phyloP scores from a whole-genome alignment of 2,888 invertebrate genomes.

The Chloroclysta siterata region DNA sequence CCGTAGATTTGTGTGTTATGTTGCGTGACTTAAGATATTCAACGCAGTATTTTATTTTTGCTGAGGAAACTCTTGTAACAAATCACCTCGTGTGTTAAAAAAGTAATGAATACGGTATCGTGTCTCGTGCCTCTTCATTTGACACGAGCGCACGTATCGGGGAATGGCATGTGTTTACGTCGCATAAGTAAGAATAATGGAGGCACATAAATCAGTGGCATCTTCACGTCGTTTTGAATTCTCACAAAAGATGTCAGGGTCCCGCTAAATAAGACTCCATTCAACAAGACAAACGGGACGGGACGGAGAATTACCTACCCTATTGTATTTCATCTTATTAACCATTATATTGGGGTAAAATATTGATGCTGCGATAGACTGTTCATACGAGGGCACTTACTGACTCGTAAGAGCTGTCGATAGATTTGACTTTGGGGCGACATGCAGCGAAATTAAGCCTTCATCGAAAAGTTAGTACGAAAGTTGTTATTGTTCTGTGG shows the following conservation, averaged over 20 bases:
- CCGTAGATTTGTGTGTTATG: conserved; percentile 6
- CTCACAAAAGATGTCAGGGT: conserved; percentile 66
- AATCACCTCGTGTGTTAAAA: conserved; percentile 31
- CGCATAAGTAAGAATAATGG: conserved; percentile 77
- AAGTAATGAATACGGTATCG: conserved; percentile 37
- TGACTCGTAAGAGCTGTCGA: not conserved
- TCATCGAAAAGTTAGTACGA: conserved; percentile 59
- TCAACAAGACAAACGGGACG: conserved; percentile 52
- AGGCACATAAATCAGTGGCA: conserved; percentile 72
- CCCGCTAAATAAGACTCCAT: conserved; percentile 58
- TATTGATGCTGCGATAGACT: not conserved
- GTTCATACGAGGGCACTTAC: not conserved
- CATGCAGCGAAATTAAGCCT: conserved; percentile 49
- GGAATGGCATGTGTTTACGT: conserved; percentile 74
- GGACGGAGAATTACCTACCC: conserved; percentile 42
- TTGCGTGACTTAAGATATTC: not conserved
- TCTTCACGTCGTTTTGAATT: conserved; percentile 75
- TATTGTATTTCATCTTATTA: conserved; percentile 50
- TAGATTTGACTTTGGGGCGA: conserved; percentile 22
- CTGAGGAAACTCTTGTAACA: not conserved
- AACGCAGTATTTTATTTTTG: not conserved
- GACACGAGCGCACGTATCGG: conserved; percentile 46
- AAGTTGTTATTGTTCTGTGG: conserved; percentile 54
- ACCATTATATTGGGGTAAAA: conserved; percentile 25
- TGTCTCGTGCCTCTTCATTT: conserved; percentile 42